A percentile compares a stretch with the other conserved stretches of the same genome.
phyloP scores from a whole-genome alignment of 1,140 invertebrate species.

The Eurytemora carolleeae region DNA sequence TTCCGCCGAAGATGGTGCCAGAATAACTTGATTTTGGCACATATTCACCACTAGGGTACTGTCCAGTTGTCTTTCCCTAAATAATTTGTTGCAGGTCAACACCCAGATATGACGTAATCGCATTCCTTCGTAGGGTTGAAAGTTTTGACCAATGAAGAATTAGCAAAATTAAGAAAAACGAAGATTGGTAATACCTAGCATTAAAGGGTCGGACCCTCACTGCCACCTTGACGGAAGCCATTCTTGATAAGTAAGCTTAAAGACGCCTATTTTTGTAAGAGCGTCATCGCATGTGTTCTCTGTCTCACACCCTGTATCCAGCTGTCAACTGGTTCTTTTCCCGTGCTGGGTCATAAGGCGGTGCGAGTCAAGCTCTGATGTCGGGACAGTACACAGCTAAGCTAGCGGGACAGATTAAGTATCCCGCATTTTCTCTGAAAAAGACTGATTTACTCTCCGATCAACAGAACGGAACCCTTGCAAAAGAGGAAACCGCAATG shows the following conservation, averaged over 20 bases:
- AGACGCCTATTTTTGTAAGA: no score
- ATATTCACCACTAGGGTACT: conserved; percentile 22
- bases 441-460: no score
- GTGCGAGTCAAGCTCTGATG: no score
- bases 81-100: conserved; percentile 14
- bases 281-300: no score
- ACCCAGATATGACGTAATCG: neutral
- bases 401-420: no score
- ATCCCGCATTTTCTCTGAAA: no score
- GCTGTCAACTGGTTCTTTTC: no score
- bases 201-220: conserved; percentile 99
- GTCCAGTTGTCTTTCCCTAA: conserved; percentile 22
- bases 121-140: neutral
- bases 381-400: no score
- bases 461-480: no score
- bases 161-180: neutral
- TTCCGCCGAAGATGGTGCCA: conserved; percentile 20
- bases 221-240: conserved; percentile 93
- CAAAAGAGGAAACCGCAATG: no score
- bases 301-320: no score
- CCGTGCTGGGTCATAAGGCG: no score
- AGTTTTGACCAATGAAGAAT: neutral
- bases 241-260: conserved; percentile 28
- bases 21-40: conserved; percentile 21
- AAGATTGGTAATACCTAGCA: conserved; percentile 12